Conservation (phyloP, 2,797 vertebrate genomes). For the Alca torda region DNA sequence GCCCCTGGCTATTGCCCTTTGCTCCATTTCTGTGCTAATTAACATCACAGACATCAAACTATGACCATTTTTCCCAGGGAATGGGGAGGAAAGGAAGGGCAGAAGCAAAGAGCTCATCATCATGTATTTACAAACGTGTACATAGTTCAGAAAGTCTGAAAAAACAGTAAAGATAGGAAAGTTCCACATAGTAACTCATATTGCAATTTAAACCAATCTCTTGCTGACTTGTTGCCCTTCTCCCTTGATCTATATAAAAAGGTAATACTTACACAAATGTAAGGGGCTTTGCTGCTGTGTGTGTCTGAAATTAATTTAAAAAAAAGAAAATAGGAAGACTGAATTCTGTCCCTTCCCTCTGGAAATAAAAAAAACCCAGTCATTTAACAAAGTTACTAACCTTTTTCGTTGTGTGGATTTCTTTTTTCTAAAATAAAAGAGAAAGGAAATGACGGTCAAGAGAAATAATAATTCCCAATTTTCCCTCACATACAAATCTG, state of each 20-base stretch:
- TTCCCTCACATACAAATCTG: background rate
- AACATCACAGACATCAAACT: background rate
- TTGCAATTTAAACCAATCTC: background rate
- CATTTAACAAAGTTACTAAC: slow-evolving; percentile 59
- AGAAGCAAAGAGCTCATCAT: background rate
- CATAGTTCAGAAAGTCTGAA: background rate
- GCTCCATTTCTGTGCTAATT: background rate
- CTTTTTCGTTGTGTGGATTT: slow-evolving; percentile 75
- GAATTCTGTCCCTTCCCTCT: background rate
- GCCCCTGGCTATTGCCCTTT: background rate
- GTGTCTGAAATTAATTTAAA: background rate
- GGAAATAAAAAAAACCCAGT: background rate
- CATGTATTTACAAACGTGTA: background rate
- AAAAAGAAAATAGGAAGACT: background rate
- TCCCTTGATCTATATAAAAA: background rate
- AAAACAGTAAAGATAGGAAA: background rate
- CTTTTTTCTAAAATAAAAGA: slow-evolving; percentile 73
- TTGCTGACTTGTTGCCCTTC: background rate
- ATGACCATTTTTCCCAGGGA: background rate
- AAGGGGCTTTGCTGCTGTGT: background rate
- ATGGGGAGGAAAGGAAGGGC: background rate
- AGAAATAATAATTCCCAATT: background rate
- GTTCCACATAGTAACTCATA: background rate
- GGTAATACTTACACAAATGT: background rate
- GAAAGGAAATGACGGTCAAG: slow-evolving; percentile 55